A percentile compares a stretch with the other conserved stretches of the same genome.
These are phyloP conservation scores for Anguilla anguilla DNA, from an alignment of 2,797 vertebrate species.

Conservation along the genomic window DNA sequence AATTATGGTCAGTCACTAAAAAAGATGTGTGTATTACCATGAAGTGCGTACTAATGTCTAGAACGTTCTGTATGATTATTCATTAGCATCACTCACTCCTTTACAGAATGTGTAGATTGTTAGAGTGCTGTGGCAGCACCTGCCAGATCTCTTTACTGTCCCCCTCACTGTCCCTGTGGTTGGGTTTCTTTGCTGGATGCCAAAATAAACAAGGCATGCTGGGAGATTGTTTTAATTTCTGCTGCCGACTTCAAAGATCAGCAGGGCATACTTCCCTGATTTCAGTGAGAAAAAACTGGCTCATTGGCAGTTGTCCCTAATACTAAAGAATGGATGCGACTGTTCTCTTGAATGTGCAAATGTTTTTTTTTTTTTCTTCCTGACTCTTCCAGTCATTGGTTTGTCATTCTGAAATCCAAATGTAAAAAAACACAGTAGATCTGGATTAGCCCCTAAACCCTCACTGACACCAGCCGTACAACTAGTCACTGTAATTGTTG, in stretches of 20 bases:
- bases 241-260: neutral
- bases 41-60: neutral
- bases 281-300: neutral
- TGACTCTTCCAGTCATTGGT: neutral
- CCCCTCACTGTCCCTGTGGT: conserved; percentile 7
- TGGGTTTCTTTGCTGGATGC: conserved; percentile 3
- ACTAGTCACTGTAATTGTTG: neutral
- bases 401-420: neutral
- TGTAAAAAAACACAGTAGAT: neutral
- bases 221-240: neutral
- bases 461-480: neutral
- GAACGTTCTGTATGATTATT: neutral
- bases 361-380: neutral
- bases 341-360: neutral
- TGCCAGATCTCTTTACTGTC: neutral
- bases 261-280: neutral
- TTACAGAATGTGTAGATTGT: neutral
- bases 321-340: neutral
- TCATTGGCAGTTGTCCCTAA: neutral
- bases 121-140: neutral
- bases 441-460: neutral
- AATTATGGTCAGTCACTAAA: conserved; percentile 26
- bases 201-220: neutral
- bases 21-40: neutral
- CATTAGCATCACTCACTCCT: neutral